Evolutionary conservation across 2,888 invertebrate genomes (phyloP).

Genomic region (Liopterus haemorrhoidalis): DNA sequence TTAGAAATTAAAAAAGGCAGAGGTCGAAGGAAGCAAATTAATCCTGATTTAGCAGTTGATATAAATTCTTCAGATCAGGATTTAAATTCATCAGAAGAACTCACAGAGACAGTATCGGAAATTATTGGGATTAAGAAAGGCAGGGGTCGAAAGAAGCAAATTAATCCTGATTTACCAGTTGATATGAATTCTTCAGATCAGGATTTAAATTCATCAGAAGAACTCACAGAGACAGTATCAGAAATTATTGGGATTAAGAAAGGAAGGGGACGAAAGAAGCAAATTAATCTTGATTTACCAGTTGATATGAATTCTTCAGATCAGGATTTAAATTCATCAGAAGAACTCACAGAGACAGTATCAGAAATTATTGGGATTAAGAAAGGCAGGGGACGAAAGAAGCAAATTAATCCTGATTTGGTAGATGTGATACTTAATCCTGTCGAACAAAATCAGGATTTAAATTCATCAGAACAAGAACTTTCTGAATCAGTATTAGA

Average conservation of each 20-base stretch:
- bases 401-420: background rate
- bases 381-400: background rate
- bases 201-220: background rate
- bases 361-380: background rate
- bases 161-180: background rate
- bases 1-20: background rate
- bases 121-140: background rate
- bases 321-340: background rate
- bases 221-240: background rate
- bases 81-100: background rate
- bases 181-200: background rate
- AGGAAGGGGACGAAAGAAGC: background rate
- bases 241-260: background rate
- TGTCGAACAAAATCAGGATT: background rate
- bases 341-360: background rate
- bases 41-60: background rate
- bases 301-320: constrained; percentile 1
- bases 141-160: background rate
- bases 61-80: background rate
- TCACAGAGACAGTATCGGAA: background rate
- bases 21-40: background rate
- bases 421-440: background rate
- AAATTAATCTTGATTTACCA: background rate
- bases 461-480: background rate
- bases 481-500: background rate